Conservation (phyloP, 1,140 invertebrate species). For the Drosophila lacteicornis region DNA sequence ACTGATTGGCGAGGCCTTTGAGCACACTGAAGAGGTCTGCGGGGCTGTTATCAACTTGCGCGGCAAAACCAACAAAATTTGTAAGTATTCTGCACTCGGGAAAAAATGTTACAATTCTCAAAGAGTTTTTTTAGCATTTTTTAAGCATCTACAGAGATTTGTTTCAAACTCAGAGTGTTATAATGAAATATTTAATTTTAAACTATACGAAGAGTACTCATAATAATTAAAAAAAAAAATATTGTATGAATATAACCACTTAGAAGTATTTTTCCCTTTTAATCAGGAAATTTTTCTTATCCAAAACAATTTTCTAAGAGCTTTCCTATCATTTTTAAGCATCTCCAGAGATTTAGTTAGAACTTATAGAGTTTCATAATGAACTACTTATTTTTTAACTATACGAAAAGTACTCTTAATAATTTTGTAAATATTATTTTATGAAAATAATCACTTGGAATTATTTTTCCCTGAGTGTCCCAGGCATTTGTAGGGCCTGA, state of each 20-base stretch:
- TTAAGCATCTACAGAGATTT: no score
- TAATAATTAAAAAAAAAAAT: no score
- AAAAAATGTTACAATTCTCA: not conserved
- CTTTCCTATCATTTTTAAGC: not conserved
- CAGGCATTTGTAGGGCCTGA: not conserved
- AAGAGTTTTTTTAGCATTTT: no score
- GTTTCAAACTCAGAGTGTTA: not conserved
- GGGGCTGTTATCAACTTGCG: conserved; percentile 98
- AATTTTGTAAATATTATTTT: no score
- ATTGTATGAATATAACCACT: no score
- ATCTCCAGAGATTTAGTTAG: not conserved
- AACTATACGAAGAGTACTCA: no score
- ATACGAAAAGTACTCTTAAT: not conserved
- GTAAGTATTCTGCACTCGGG: conserved; percentile 35
- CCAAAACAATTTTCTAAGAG: no score
- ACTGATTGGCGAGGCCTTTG: conserved; percentile 98
- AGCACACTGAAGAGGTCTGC: conserved; percentile 95
- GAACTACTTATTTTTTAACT: no score
- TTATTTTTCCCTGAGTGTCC: not conserved
- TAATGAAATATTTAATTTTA: no score
- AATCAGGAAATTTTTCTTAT: no score
- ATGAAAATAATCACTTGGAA: no score
- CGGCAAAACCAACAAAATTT: conserved; percentile 95
- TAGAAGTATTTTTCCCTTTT: not conserved
- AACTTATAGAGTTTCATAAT: not conserved